A percentile compares a stretch with the other conserved stretches of the same genome.
Evolutionary conservation across 2,797 vertebrate species (phyloP).

Genomic region (Dryobates pubescens): DNA sequence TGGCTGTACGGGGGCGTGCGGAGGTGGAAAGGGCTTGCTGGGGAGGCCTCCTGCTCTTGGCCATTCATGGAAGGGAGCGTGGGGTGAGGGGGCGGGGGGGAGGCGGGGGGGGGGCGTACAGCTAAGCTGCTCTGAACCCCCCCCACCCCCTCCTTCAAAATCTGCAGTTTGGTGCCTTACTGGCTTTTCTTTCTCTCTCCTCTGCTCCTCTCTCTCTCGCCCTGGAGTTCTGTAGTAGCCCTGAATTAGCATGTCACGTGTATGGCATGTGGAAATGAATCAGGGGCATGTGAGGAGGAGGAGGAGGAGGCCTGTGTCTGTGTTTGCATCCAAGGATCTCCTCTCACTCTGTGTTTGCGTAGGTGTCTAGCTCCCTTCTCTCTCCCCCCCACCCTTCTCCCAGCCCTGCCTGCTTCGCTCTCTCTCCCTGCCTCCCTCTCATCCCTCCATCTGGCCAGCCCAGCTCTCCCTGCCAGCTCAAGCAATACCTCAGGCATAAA

Average conservation of each 20-base stretch:
- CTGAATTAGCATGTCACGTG: slow-evolving; percentile 78
- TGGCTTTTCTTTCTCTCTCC: slow-evolving; percentile 50
- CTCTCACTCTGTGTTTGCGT: slow-evolving; percentile 80
- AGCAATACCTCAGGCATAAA: slow-evolving; percentile 57
- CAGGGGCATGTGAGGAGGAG: slow-evolving; percentile 74
- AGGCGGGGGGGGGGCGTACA: neutral
- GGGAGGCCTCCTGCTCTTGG: neutral
- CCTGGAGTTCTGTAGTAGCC: slow-evolving; percentile 76
- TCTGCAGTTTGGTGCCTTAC: slow-evolving; percentile 30
- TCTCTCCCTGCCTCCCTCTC: slow-evolving; percentile 50
- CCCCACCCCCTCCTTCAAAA: neutral
- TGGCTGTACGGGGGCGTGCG: neutral
- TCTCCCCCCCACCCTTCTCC: slow-evolving; percentile 45
- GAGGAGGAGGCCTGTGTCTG: slow-evolving; percentile 71
- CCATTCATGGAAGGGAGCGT: neutral
- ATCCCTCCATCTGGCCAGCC: slow-evolving; percentile 68
- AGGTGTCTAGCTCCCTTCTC: slow-evolving; percentile 70
- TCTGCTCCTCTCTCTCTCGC: slow-evolving; percentile 4
- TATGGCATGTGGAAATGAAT: slow-evolving; percentile 77
- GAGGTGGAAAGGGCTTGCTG: neutral
- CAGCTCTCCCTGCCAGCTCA: slow-evolving; percentile 56
- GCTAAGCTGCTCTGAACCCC: neutral
- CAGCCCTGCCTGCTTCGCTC: slow-evolving; percentile 38
- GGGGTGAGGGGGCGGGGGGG: neutral
- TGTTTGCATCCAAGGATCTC: slow-evolving; percentile 82